A percentile compares a stretch with the other conserved stretches of the same genome.
These are phyloP conservation scores for Boloria euphrosyne DNA, from an alignment of 2,888 invertebrate species.

Conservation along the genomic window DNA sequence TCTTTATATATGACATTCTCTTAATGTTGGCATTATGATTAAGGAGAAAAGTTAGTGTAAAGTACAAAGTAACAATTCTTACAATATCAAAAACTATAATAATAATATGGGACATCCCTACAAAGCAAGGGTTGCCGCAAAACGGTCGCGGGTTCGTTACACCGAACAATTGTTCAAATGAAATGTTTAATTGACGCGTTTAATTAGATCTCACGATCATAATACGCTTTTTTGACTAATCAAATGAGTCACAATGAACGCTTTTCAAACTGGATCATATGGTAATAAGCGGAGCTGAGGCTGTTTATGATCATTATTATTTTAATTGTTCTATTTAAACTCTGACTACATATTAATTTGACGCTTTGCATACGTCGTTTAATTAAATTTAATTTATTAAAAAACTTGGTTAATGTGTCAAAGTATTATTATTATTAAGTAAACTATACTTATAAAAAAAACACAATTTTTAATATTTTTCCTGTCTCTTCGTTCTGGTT, in stretches of 20 bases:
- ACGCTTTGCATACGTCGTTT: too few species aligned
- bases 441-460: too few species aligned
- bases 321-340: not conserved
- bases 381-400: too few species aligned
- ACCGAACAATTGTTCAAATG: constrained; percentile 52
- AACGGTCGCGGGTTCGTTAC: constrained; percentile 54
- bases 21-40: too few species aligned
- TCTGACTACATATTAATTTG: not conserved
- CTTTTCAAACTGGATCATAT: constrained; percentile 9
- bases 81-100: not conserved
- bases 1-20: too few species aligned
- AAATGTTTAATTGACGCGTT: constrained; percentile 60
- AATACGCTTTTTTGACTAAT: constrained; percentile 46
- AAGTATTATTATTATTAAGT: too few species aligned
- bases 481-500: too few species aligned
- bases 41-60: not conserved
- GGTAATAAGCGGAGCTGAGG: constrained; percentile 12
- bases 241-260: constrained; percentile 36
- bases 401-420: too few species aligned
- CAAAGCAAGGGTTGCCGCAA: constrained; percentile 41
- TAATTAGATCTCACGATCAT: constrained; percentile 63
- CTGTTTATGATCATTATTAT: not conserved
- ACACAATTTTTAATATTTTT: too few species aligned
- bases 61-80: not conserved
- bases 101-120: constrained; percentile 38